These are phyloP conservation scores for Hymenopus coronatus DNA, from an alignment of 2,888 invertebrate genomes.

Conservation along the genomic window DNA sequence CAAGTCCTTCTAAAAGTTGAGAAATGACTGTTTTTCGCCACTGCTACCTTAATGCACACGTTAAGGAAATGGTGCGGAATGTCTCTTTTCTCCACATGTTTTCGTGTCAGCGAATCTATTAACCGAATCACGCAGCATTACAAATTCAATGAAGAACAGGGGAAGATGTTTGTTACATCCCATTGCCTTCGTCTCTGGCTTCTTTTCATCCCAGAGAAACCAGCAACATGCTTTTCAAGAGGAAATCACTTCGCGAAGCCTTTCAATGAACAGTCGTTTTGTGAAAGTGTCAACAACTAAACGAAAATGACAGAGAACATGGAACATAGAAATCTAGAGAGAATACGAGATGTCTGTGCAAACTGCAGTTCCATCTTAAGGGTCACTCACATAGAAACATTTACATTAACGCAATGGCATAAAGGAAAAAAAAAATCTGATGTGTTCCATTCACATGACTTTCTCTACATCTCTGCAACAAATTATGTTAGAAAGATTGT, in stretches of 20 bases:
- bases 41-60: background rate
- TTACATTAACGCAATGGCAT: too few species aligned
- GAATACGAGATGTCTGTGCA: too few species aligned
- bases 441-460: too few species aligned
- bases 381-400: too few species aligned
- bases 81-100: background rate
- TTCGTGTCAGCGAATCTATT: background rate
- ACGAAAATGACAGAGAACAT: background rate
- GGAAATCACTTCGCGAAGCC: background rate
- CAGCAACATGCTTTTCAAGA: background rate
- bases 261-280: background rate
- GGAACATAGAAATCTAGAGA: too few species aligned
- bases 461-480: too few species aligned
- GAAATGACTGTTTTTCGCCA: background rate
- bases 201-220: background rate
- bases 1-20: background rate
- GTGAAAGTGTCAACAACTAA: background rate
- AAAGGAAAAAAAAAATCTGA: too few species aligned
- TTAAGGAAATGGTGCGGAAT: background rate
- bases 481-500: too few species aligned
- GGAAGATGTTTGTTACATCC: background rate
- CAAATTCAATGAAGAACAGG: background rate
- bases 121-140: background rate
- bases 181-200: background rate
- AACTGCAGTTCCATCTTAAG: too few species aligned